Percentiles rank a stretch among this genome's conserved stretches.
These are phyloP conservation scores for Thumatha senex DNA, from an alignment of 2,888 invertebrate species.

Conservation along the genomic window DNA sequence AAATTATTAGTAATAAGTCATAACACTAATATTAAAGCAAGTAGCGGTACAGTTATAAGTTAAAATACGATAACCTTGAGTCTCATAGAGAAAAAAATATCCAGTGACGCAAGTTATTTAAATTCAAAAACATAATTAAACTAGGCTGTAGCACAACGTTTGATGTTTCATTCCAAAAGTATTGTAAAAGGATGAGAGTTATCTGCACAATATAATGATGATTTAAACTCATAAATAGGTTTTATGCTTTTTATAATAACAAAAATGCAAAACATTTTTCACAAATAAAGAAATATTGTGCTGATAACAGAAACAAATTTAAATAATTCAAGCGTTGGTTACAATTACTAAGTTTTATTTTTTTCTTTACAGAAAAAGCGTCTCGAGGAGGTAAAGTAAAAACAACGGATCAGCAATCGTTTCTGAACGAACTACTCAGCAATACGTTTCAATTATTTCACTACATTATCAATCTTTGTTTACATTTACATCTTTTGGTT, in stretches of 20 bases:
- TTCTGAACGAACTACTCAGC: constrained; percentile 2
- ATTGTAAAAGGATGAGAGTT: constrained; percentile 15
- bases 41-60: too few relatives aligned
- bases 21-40: too few relatives aligned
- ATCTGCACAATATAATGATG: constrained; percentile 14
- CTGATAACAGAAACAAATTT: constrained; percentile 7
- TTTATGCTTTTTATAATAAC: too few relatives aligned
- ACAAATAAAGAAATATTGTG: constrained; percentile 9
- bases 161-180: constrained; percentile 9
- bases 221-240: too few relatives aligned
- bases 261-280: too few relatives aligned
- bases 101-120: too few relatives aligned
- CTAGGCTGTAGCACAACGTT: too few relatives aligned
- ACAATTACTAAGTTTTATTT: constrained; percentile 53
- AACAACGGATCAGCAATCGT: constrained; percentile 30
- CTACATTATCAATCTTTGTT: background rate
- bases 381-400: constrained; percentile 89
- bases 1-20: too few relatives aligned
- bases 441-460: constrained; percentile 11
- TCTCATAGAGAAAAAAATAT: too few relatives aligned
- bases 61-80: too few relatives aligned
- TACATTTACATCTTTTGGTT: background rate
- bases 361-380: constrained; percentile 89
- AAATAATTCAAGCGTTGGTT: constrained; percentile 15
- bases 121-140: too few relatives aligned